A percentile compares a stretch with the other conserved stretches of the same genome.
Evolutionary conservation across 2,888 invertebrate genomes (phyloP).

Genomic region (Miltochrista miniata): DNA sequence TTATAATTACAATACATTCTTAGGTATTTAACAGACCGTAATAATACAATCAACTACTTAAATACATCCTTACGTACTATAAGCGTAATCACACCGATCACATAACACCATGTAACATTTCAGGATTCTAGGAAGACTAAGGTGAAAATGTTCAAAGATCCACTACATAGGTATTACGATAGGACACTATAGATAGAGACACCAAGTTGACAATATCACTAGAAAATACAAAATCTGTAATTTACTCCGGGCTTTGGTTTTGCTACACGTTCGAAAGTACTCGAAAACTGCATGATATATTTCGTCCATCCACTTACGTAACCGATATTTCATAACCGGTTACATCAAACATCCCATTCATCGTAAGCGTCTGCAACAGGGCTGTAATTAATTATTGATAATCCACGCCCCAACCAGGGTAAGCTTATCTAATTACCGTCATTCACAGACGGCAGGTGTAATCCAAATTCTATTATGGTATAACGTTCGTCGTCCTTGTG

Average conservation of each 20-base stretch:
- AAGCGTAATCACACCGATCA: constrained; percentile 81
- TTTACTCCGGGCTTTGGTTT: background rate
- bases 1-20: background rate
- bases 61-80: constrained; percentile 61
- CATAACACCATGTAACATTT: constrained; percentile 65
- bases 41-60: constrained; percentile 39
- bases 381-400: no score
- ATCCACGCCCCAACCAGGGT: no score
- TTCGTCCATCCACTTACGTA: no score
- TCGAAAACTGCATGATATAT: background rate
- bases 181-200: background rate
- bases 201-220: constrained; percentile 5
- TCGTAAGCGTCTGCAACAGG: no score
- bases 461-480: no score
- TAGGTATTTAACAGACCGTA: background rate
- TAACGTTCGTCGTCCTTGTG: no score
- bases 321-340: no score
- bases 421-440: no score
- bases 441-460: no score
- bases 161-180: constrained; percentile 19
- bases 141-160: constrained; percentile 28
- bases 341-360: background rate
- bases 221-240: constrained; percentile 1
- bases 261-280: background rate
- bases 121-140: constrained; percentile 59